These are phyloP conservation scores for Meloidogyne chitwoodi DNA, from an alignment of 1,140 invertebrate genomes.

Conservation along the genomic window DNA sequence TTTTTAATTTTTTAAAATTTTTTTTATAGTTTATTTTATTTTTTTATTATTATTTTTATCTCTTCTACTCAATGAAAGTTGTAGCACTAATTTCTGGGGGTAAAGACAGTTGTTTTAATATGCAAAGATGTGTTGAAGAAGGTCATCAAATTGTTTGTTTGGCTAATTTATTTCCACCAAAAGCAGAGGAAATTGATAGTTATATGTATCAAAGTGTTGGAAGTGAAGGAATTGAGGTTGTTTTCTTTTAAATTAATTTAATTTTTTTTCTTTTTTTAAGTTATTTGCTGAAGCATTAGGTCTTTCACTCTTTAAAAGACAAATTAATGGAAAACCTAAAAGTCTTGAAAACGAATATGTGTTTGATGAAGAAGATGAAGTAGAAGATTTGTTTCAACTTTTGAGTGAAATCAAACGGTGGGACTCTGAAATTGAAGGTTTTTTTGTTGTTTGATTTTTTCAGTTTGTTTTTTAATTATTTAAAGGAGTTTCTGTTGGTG, in stretches of 20 bases:
- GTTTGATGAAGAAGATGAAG: slow-evolving; percentile 84
- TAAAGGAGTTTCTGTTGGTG: slow-evolving; percentile 88
- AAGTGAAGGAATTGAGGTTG: slow-evolving; percentile 78
- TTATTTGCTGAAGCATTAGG: slow-evolving; percentile 78
- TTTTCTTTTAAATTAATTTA: too few relatives aligned
- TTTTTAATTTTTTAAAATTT: too few relatives aligned
- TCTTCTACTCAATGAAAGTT: slow-evolving; percentile 76
- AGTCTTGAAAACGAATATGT: slow-evolving; percentile 75
- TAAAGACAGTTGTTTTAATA: slow-evolving; percentile 97
- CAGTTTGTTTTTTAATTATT: background rate
- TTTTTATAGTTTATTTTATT: too few relatives aligned
- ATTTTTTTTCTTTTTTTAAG: slow-evolving; percentile 20
- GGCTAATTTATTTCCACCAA: slow-evolving; percentile 84
- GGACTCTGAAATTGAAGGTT: slow-evolving; percentile 56
- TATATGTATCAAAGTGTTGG: slow-evolving; percentile 99
- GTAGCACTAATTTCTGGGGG: slow-evolving; percentile 89
- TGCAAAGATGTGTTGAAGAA: slow-evolving; percentile 91
- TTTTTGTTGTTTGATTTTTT: slow-evolving; percentile 1
- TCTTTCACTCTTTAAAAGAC: slow-evolving; percentile 76
- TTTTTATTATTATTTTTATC: background rate
- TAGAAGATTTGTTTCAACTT: slow-evolving; percentile 90
- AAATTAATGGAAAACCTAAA: slow-evolving; percentile 75
- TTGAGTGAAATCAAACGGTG: slow-evolving; percentile 76
- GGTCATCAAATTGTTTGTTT: slow-evolving; percentile 92
- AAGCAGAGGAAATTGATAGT: slow-evolving; percentile 82